Evolutionary conservation across 2,113 vertebrate genomes (phyloP).

Genomic region (Rallus limicola): DNA sequence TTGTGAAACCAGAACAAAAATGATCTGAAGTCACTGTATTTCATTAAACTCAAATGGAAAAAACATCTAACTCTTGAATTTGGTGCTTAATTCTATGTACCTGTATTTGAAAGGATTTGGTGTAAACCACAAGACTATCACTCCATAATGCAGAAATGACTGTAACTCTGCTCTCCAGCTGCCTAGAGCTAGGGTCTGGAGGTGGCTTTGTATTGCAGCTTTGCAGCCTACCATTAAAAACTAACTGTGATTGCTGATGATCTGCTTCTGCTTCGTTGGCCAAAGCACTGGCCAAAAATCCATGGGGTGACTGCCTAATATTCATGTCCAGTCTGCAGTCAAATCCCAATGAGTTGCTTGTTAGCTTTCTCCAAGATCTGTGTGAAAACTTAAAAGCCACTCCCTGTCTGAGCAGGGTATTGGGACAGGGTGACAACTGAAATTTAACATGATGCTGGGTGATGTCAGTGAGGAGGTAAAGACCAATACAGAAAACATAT

Average conservation of each 20-base stretch:
- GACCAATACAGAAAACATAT: not conserved
- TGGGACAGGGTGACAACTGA: not conserved
- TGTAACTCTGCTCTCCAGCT: not conserved
- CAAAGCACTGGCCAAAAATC: not conserved
- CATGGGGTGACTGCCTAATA: not conserved
- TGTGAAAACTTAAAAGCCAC: not conserved
- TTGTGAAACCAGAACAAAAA: not conserved
- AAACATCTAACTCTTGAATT: not conserved
- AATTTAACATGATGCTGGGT: not conserved
- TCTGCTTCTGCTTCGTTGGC: not conserved
- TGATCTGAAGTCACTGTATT: fast-evolving
- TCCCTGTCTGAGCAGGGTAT: not conserved
- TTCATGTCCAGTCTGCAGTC: not conserved
- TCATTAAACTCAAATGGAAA: not conserved
- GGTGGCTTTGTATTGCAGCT: not conserved
- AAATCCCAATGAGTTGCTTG: not conserved
- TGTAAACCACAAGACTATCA: not conserved
- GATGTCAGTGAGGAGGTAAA: not conserved
- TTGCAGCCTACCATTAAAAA: not conserved
- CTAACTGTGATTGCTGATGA: not conserved
- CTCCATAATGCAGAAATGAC: not conserved
- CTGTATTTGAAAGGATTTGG: not conserved
- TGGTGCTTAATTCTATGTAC: not conserved
- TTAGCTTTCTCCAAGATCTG: not conserved
- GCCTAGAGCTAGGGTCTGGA: not conserved